Evolutionary conservation across 2,113 vertebrate species (phyloP).

Genomic region (Deroptyus accipitrinus): DNA sequence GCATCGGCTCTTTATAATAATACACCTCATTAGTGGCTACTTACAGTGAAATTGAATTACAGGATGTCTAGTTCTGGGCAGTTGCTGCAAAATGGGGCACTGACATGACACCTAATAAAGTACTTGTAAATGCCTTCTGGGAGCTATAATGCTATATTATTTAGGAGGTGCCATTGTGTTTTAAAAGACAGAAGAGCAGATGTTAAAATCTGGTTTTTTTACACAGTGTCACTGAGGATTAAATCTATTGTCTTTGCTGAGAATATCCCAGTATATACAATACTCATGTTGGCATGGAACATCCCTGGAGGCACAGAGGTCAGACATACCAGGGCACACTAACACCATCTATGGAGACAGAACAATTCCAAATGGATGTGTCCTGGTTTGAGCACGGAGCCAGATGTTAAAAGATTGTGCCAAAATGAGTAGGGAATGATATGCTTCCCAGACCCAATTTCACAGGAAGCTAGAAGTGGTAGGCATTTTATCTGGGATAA

Average conservation of each 20-base stretch:
- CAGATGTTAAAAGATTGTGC: neutral
- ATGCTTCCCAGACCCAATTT: neutral
- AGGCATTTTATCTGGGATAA: neutral
- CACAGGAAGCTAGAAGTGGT: accelerated
- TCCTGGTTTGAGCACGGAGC: neutral
- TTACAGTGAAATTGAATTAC: constrained; percentile 57
- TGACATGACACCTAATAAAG: constrained; percentile 57
- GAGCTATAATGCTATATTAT: constrained; percentile 4
- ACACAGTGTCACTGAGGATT: neutral
- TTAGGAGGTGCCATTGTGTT: constrained; percentile 37
- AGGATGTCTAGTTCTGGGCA: constrained; percentile 23
- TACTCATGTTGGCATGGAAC: neutral
- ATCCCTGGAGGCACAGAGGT: neutral
- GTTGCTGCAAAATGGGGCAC: constrained; percentile 25
- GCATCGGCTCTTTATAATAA: constrained; percentile 30
- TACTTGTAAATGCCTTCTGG: constrained; percentile 43
- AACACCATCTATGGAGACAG: constrained; percentile 8
- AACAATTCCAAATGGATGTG: neutral
- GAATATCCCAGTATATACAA: neutral
- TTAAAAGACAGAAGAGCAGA: constrained; percentile 16
- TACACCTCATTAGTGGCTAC: constrained; percentile 39
- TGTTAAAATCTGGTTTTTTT: constrained; percentile 35
- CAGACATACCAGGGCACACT: neutral
- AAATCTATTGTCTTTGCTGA: constrained; percentile 20
- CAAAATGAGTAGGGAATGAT: neutral